Evolutionary conservation across 2,888 invertebrate genomes (phyloP), one percentile per base, ranked within the genome.

Genomic region (Agelastica alni): DNA sequence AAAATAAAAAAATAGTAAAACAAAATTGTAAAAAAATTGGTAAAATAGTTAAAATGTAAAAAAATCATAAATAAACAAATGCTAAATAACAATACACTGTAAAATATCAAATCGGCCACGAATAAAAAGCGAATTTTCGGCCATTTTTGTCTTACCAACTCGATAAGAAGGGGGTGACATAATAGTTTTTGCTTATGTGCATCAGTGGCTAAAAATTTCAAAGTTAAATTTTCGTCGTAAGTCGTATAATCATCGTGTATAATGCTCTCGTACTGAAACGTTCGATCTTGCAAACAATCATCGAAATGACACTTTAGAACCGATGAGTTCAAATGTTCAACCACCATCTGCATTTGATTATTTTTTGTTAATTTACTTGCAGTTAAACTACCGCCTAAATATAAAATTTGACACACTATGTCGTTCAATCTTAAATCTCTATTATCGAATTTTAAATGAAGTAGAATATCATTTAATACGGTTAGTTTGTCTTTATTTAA

Each of bases 311-410:
- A 28, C 28, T 51, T 51, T 20, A 69, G 39, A 9, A 57, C 57
- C 12, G 60, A 53, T 7, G 52, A 42, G 45, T 62, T 53, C 2
- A 68, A 20, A 20, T 42, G 16, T 42, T 62, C 55, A 4, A 67
- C 36, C 5, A 58, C 20, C 42, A 57, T 53, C 13, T 58, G 37
- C 2, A 56, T 54, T 14, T 5, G 4, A n/a, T n/a, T n/a, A n/a
- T n/a, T n/a, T n/a, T n/a, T n/a, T n/a, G n/a, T n/a, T n/a, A n/a
- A n/a, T n/a, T n/a, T n/a, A n/a, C n/a, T n/a, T n/a, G n/a, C n/a
- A n/a, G n/a, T n/a, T n/a, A 69, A 52, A 10, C 59, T 55, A 4
- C 60, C 65, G n/a, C 64, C 63, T 31, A 69, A 56, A 6, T 57
- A 59, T 16, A 69, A 45, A n/a, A 64, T 48, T 16, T 59, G 63